Base-by-base conservation (phyloP, 1,140 invertebrate genomes). In the Camponotus pennsylvanicus region DNA sequence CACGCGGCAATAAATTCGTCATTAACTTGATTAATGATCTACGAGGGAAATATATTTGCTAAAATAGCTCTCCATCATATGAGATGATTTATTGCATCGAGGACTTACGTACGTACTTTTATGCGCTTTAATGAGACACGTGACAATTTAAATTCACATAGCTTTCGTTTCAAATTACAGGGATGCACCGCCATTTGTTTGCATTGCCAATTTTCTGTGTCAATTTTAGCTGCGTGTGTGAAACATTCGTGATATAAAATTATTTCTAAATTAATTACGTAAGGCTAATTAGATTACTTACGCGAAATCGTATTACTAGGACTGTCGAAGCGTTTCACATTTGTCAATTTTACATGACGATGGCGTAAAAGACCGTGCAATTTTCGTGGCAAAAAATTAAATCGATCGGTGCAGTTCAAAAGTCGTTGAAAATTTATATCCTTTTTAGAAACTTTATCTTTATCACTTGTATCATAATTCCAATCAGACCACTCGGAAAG, bases 11-110 rank as follows among this genome's bases (percentile, higher is more conserved):
- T 95, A 45, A 95, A 93, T 90, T 95, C 93, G 4, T 87, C 66
- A 89, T 95, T 95, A n/a, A 95, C 83, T 91, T 95, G 95, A 57
- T 90, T 92, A 55, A 95, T 85, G 63, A 95, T 82, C 94, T 95
- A 32, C 42, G 63, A 59, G 32, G 61, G 49, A 86, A 55, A 73
- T 37, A 85, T 59, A 34, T 71, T 76, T 70, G 42, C 82, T 37
- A 71, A 82, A 13, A 73, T 71, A 45, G 3, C 18, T 71, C 11
- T n/a, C 57, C 40, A 13, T 40, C 13, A 11, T 69, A 0, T n/a
- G 15, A 15, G 27, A 70, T 55, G 13, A 70, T 78, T 85, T 49
- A 59, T 71, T 27, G 11, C 37, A n/a, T 64, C 34, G 3, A 79
- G 8, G 3, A 11, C 15, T 79, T 45, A 57, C 1, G 6, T 37